Evolutionary conservation across 2,113 vertebrate genomes (phyloP).

Genomic region (Saiga tatarica): DNA sequence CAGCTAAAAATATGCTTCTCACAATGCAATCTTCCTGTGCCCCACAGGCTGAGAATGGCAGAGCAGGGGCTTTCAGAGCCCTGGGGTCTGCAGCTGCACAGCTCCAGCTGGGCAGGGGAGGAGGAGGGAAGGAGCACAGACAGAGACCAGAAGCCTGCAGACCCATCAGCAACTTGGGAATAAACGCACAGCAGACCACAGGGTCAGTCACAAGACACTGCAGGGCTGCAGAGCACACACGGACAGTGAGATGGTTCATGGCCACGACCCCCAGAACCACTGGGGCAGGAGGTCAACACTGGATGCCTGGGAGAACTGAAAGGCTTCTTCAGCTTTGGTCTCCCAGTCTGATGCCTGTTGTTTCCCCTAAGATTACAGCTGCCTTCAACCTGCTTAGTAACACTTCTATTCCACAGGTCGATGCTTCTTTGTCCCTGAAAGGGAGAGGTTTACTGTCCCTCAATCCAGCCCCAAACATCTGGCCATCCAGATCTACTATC

Average conservation of each 20-base stretch:
- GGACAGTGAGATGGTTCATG: too few relatives aligned
- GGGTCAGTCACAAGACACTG: neutral
- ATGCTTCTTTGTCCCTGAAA: neutral
- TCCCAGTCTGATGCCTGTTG: neutral
- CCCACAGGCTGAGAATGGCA: neutral
- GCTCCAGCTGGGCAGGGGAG: neutral
- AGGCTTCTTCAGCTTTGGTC: neutral
- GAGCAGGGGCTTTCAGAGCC: neutral
- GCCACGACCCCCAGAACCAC: neutral
- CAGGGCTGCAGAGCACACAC: neutral
- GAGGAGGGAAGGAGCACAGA: neutral
- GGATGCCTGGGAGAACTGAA: too few relatives aligned
- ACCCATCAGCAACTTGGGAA: neutral
- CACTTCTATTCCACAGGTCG: neutral
- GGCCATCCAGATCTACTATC: neutral
- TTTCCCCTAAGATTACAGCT: neutral
- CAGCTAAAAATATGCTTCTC: conserved; percentile 57
- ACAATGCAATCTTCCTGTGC: neutral
- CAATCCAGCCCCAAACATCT: too few relatives aligned
- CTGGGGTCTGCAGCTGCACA: conserved; percentile 1
- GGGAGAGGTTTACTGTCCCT: neutral
- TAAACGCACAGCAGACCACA: too few relatives aligned
- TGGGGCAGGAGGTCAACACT: neutral
- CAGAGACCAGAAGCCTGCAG: neutral
- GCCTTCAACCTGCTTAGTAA: neutral